Evolutionary conservation across 2,113 vertebrate genomes (phyloP), one percentile per base, ranked within the genome.

Genomic region (Regulus satrapa): DNA sequence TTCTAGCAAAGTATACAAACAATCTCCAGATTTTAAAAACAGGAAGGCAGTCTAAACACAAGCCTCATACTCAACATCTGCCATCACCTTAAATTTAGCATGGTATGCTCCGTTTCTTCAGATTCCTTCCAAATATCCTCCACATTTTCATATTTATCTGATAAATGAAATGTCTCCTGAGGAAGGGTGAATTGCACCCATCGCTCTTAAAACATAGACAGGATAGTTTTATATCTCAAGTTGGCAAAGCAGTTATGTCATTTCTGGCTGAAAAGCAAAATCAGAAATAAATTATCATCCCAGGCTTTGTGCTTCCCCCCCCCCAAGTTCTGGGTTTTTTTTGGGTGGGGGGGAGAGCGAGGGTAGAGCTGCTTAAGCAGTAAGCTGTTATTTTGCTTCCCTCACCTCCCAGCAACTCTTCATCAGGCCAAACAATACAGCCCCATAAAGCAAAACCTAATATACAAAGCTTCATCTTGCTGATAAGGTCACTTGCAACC

Each of bases 21-120:
- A 94, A 78, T 16, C 28, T 85, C 29, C 16, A 49, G 69, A 92
- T 66, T 82, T 91, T 85, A 91, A 91, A 93, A 96, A 92, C 89
- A 95, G 92, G 71, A 94, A 95, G 26, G 45, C 69, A 69, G 66
- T 79, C 49, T 95, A 94, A 95, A 94, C 85, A 81, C 41, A 58
- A 34, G 26, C 52, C 36, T 95, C 91, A 56, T 48, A 88, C 25
- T 67, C 85, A 91, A 92, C 80, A 78, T 89, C 92, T 87, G 77
- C 54, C 74, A 94, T 58, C 93, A 89, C 84, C 61, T 84, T 85
- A 81, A 78, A 64, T 89, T 95, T 87, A 95, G 76, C 54, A 74
- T 16, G 31, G 11, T 32, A 74, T 32, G 40, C 28, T 66, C 80
- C 29, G 43, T 83, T 95, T 84, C 83, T 86, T 89, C 63, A 74